phyloP scores from a whole-genome alignment of 2,888 invertebrate genomes.

The Himalopsyche anomala region DNA sequence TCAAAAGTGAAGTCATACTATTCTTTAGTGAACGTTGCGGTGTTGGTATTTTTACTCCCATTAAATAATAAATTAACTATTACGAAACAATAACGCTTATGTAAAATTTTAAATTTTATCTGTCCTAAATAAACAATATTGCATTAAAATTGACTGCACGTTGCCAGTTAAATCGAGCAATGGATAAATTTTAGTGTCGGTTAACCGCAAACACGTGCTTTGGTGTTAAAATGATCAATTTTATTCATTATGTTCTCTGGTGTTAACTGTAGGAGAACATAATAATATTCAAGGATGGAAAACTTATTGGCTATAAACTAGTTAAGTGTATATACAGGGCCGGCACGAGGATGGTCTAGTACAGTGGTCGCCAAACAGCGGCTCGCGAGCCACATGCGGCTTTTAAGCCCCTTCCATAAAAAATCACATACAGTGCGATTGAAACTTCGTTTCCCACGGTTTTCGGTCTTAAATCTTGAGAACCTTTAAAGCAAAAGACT shows the following conservation, averaged over 20 bases:
- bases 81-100: background rate
- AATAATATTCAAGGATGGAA: constrained; percentile 8
- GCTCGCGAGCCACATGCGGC: too few species aligned
- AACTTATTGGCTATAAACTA: background rate
- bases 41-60: too few species aligned
- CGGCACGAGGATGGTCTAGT: too few species aligned
- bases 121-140: constrained; percentile 34
- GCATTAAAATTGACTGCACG: constrained; percentile 26
- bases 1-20: too few species aligned
- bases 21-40: too few species aligned
- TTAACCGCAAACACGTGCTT: constrained; percentile 25
- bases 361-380: too few species aligned
- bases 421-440: too few species aligned
- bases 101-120: constrained; percentile 2
- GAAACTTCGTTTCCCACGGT: too few species aligned
- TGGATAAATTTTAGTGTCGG: constrained; percentile 29
- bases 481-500: too few species aligned
- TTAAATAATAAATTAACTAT: background rate
- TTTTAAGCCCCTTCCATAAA: too few species aligned
- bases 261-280: background rate
- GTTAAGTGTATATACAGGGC: too few species aligned
- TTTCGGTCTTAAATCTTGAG: too few species aligned
- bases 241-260: background rate
- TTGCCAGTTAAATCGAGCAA: background rate
- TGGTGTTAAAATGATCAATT: constrained; percentile 17